phyloP scores from a whole-genome alignment of 2,113 vertebrate species.

The Australoheros scitulus region DNA sequence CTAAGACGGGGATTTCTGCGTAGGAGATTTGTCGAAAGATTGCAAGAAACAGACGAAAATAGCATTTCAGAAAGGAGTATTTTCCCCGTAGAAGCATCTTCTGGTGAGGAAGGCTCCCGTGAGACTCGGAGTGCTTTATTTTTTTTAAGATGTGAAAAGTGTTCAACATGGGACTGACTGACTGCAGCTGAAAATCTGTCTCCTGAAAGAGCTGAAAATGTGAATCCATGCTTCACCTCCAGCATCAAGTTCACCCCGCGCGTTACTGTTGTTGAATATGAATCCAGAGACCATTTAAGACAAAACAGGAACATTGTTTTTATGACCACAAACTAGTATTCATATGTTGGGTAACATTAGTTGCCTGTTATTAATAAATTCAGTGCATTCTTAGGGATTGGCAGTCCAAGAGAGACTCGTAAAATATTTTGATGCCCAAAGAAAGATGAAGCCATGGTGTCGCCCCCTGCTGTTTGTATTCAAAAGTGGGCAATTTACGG shows the following conservation, averaged over 20 bases:
- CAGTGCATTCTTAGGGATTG: not conserved
- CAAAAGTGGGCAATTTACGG: constrained; percentile 36
- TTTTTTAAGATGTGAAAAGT: constrained; percentile 25
- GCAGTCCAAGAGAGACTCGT: not conserved
- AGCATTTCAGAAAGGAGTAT: constrained; percentile 8
- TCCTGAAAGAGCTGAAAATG: constrained; percentile 10
- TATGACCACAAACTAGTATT: not conserved
- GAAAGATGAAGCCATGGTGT: not conserved
- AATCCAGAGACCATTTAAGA: constrained; percentile 27
- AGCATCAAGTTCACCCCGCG: not conserved
- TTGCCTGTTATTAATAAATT: not conserved
- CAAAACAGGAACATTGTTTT: not conserved
- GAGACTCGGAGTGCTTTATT: constrained; percentile 13
- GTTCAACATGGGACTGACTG: constrained; percentile 5
- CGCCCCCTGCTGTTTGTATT: constrained; percentile 36
- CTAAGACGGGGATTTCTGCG: not conserved
- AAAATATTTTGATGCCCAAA: not conserved
- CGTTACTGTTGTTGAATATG: not conserved
- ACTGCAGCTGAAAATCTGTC: constrained; percentile 7
- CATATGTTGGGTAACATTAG: not conserved
- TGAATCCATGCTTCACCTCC: not conserved
- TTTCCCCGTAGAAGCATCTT: constrained; percentile 24
- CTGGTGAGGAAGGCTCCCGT: constrained; percentile 18
- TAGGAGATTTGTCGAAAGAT: constrained; percentile 6
- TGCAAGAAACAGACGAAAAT: constrained; percentile 12